These are phyloP conservation scores for Clepsis dumicolana DNA, from an alignment of 2,888 invertebrate genomes.

Conservation along the genomic window DNA sequence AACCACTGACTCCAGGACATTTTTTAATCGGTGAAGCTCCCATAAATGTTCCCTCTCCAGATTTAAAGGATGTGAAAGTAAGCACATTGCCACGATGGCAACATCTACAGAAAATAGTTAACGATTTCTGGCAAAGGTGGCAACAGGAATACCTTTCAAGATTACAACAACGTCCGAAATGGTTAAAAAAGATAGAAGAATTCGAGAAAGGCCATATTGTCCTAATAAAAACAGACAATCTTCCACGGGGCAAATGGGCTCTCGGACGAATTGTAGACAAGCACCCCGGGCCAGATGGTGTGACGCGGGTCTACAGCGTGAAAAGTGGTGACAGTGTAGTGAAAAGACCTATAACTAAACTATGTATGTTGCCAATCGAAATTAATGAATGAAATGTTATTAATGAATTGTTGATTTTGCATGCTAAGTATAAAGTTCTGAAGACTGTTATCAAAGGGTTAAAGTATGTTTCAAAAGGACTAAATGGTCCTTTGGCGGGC, in stretches of 20 bases:
- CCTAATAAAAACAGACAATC: conserved; percentile 13
- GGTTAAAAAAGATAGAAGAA: conserved; percentile 13
- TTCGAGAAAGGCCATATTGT: conserved; percentile 16
- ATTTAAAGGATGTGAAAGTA: conserved; percentile 35
- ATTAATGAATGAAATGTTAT: conserved; percentile 27
- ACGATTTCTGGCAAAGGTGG: conserved; percentile 18
- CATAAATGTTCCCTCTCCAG: conserved; percentile 44
- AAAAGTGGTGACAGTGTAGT: conserved; percentile 43
- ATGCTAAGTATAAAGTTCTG: too few species aligned
- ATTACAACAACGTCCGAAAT: conserved; percentile 18
- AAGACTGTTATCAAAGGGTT: too few species aligned
- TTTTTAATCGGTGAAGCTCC: too few species aligned
- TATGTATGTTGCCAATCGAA: conserved; percentile 48
- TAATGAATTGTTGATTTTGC: neutral
- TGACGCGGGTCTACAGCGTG: conserved; percentile 48
- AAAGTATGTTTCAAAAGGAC: too few species aligned
- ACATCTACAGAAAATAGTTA: conserved; percentile 47
- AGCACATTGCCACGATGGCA: conserved; percentile 48
- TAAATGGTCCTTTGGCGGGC: too few species aligned
- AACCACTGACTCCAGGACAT: conserved; percentile 51
- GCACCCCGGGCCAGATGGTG: conserved; percentile 42
- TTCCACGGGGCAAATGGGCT: conserved; percentile 29
- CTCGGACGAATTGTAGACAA: conserved; percentile 15
- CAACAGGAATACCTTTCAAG: conserved; percentile 15
- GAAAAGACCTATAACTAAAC: conserved; percentile 46